phyloP scores from a whole-genome alignment of 2,888 invertebrate species.

The Zygogramma bicolorata region DNA sequence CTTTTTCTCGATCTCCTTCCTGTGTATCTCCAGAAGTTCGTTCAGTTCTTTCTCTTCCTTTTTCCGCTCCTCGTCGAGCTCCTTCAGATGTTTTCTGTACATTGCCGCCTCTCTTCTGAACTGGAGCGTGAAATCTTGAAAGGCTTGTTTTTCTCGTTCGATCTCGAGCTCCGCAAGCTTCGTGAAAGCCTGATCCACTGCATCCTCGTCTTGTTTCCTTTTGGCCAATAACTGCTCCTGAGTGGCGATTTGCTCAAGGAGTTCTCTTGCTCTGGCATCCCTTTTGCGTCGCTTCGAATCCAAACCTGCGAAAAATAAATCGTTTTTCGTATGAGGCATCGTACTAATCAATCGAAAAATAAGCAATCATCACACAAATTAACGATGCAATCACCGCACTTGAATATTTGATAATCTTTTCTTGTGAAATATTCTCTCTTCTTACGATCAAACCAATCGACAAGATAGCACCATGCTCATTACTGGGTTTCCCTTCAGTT shows the following conservation, averaged over 20 bases:
- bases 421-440: neutral
- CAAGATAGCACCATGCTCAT: no score
- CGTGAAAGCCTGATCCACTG: conserved; percentile 58
- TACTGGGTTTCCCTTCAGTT: no score
- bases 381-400: no score
- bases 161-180: conserved; percentile 57
- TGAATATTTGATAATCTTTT: no score
- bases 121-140: conserved; percentile 48
- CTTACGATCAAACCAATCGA: neutral
- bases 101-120: conserved; percentile 57
- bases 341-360: no score
- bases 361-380: no score
- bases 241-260: conserved; percentile 58
- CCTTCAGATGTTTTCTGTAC: conserved; percentile 59
- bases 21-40: conserved; percentile 55
- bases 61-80: conserved; percentile 58
- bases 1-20: conserved; percentile 55
- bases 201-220: conserved; percentile 59
- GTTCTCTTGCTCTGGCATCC: conserved; percentile 54
- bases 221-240: conserved; percentile 56
- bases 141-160: conserved; percentile 54
- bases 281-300: conserved; percentile 52
- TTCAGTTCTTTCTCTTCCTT: conserved; percentile 59
- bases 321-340: neutral
- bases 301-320: conserved; percentile 35